Base-by-base conservation (phyloP, 92 coral and sea anemone genomes). In the Anthopleura xanthogrammica region DNA sequence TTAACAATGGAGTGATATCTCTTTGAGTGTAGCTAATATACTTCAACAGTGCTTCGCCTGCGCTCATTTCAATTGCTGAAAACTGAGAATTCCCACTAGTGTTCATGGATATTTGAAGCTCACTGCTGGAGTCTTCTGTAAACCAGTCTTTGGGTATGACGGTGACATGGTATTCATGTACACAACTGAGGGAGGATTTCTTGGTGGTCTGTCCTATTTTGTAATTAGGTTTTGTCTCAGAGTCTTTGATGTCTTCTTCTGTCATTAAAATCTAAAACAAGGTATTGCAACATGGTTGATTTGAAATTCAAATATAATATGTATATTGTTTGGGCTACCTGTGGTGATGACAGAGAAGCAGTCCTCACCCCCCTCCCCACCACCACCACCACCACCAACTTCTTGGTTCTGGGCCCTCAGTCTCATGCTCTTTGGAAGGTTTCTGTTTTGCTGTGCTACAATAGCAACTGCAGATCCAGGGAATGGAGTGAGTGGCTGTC, bases 11-110 rank as follows among this genome's bases (percentile, higher is more conserved):
- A 12, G 95, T 86, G 41, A 89, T 79, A 14, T 87, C 90, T 81
- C 91, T 87, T 78, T 93, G 97, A 39, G 97, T 93, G 87, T 89
- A 91, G 5, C 90, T 83, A 10, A 93, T 91, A 85, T 92, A 93
- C 81, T 87, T 85, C 36, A 93, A 80, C 23, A 93, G 86, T 4
- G 93, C 95, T 16, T 83, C 77, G 5, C 93, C 97, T 6, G 97
- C 93, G 60, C 83, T 83, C 60, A 89, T 80, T 83, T 93, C 97
- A 68, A 91, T 75, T 13, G 90, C 85, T 14, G 97, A 89, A 77
- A 93, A 93, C 56, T 93, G 87, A 13, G 93, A 68, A 55, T 68
- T 7, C 83, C 23, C 41, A n/a, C 75, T 84, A 13, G 87, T n/a
- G 22, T 29, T 16, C 40, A 85, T 60, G 23, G 64, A 71, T 46